Conservation (phyloP, 2,888 invertebrate genomes). For the Acrobeloides nanus region DNA sequence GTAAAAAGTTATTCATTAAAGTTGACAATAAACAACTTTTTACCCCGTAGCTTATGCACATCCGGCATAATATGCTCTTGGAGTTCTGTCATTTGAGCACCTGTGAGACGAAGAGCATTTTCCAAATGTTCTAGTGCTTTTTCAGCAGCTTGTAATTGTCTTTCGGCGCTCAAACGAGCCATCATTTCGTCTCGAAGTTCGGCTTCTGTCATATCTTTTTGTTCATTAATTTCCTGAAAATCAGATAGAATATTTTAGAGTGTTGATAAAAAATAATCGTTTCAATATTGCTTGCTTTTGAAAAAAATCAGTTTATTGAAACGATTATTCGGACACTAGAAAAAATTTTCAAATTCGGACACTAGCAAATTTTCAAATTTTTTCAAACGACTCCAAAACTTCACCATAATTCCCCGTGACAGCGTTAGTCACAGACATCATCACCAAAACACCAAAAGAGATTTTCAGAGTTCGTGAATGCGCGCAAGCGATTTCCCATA, state of each 20-base stretch:
- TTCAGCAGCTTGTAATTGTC: slow-evolving; percentile 40
- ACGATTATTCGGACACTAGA: too few species aligned
- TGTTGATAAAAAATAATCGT: too few species aligned
- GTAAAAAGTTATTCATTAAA: slow-evolving; percentile 10
- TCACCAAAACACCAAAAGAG: too few species aligned
- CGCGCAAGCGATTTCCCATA: too few species aligned
- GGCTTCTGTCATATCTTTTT: slow-evolving; percentile 57
- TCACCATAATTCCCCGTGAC: too few species aligned
- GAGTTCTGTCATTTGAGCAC: slow-evolving; percentile 49
- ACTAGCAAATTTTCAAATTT: too few species aligned
- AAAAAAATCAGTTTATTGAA: too few species aligned
- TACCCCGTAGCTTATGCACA: slow-evolving; percentile 57
- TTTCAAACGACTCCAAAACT: too few species aligned
- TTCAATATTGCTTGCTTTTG: slow-evolving; percentile 40
- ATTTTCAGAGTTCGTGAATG: too few species aligned
- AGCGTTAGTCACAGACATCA: too few species aligned
- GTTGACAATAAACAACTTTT: slow-evolving; percentile 2
- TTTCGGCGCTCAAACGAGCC: slow-evolving; percentile 56
- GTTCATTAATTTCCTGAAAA: slow-evolving; percentile 55
- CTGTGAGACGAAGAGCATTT: slow-evolving; percentile 54
- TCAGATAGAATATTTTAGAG: background rate
- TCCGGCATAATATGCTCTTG: slow-evolving; percentile 57
- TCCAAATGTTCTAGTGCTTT: slow-evolving; percentile 55
- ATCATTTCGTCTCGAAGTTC: slow-evolving; percentile 56
- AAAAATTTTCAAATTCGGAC: too few species aligned